Conservation (phyloP, 2,888 invertebrate species). For the Agriopis marginaria region DNA sequence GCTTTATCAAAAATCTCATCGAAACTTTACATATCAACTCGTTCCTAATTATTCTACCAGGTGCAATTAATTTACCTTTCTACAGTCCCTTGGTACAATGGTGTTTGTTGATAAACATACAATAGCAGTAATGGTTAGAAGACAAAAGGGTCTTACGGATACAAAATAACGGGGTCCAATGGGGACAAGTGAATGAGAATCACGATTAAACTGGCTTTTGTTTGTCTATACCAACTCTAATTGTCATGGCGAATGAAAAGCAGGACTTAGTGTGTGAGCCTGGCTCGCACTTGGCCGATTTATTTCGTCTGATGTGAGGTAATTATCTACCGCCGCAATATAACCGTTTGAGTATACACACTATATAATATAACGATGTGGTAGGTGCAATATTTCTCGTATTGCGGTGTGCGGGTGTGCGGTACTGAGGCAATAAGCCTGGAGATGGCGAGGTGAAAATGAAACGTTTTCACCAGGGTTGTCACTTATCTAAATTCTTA, state of each 20-base stretch:
- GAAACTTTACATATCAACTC: not conserved
- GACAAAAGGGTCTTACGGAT: conserved; percentile 18
- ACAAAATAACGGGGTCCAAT: conserved; percentile 11
- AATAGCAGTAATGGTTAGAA: conserved; percentile 27
- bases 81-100: conserved; percentile 24
- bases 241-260: conserved; percentile 1
- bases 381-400: conserved; percentile 21
- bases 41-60: not conserved
- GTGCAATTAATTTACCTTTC: conserved; percentile 6
- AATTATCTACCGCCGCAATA: not conserved
- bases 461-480: conserved; percentile 43
- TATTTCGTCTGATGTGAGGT: not conserved
- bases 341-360: not conserved
- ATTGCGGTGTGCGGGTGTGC: conserved; percentile 43
- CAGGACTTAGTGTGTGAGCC: too few species aligned
- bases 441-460: conserved; percentile 42
- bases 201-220: conserved; percentile 4
- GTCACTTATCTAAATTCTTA: conserved; percentile 1
- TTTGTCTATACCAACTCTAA: not conserved
- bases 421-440: conserved; percentile 48
- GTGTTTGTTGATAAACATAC: conserved; percentile 33
- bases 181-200: conserved; percentile 1
- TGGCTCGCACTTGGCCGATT: too few species aligned
- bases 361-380: conserved; percentile 1
- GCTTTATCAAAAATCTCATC: not conserved